phyloP scores from a whole-genome alignment of 2,888 invertebrate species.

The Hypsopygia costalis region DNA sequence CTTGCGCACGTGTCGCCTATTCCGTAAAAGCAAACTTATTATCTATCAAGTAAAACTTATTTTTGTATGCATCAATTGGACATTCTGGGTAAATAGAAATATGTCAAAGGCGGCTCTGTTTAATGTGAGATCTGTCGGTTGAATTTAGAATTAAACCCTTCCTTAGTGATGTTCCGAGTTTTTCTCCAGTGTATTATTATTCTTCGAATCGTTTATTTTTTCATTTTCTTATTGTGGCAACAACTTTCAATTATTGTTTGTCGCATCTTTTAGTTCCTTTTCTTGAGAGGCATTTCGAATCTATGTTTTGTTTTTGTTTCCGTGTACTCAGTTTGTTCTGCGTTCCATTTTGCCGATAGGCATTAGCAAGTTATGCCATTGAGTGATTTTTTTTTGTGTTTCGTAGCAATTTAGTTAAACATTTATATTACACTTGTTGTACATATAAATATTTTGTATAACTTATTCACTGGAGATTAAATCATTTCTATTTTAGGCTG shows the following conservation, averaged over 20 bases:
- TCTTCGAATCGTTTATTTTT: not conserved
- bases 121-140: constrained; percentile 41
- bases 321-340: too few species aligned
- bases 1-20: constrained; percentile 16
- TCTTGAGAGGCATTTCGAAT: too few species aligned
- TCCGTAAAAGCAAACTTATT: constrained; percentile 33
- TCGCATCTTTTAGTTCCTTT: too few species aligned
- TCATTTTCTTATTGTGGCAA: not conserved
- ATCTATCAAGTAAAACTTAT: constrained; percentile 25
- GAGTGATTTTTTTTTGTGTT: too few species aligned
- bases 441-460: too few species aligned
- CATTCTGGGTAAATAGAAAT: constrained; percentile 37
- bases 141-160: constrained; percentile 44
- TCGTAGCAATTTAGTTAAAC: too few species aligned
- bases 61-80: constrained; percentile 26
- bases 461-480: too few species aligned
- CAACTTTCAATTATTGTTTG: not conserved
- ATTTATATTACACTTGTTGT: too few species aligned
- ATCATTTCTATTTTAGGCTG: too few species aligned
- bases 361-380: too few species aligned
- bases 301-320: too few species aligned
- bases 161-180: constrained; percentile 29
- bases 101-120: constrained; percentile 44
- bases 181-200: constrained; percentile 12
- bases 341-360: too few species aligned